phyloP scores from a whole-genome alignment of 2,888 invertebrate genomes.

The Panzeria rudis region DNA sequence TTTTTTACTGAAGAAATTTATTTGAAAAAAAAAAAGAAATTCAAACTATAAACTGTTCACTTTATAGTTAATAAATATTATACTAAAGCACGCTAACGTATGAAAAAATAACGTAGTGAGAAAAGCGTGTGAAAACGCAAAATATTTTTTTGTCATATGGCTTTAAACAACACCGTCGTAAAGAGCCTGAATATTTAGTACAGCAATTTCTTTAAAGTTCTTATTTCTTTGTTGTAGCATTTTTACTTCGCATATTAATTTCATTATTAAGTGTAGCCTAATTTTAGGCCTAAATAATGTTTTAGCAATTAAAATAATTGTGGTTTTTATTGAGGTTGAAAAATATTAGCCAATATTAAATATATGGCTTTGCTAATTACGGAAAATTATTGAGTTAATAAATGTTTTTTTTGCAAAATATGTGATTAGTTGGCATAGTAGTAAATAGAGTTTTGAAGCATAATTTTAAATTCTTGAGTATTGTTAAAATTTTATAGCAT shows the following conservation, averaged over 20 bases:
- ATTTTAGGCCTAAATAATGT: constrained; percentile 9
- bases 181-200: neutral
- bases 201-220: neutral
- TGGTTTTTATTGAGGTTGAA: neutral
- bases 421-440: neutral
- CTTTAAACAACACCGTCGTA: neutral
- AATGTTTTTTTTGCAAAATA: neutral
- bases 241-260: neutral
- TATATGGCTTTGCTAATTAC: constrained; percentile 3
- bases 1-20: neutral
- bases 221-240: neutral
- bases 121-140: neutral
- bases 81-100: constrained; percentile 15
- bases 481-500: no score
- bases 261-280: constrained; percentile 15
- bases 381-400: neutral
- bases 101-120: neutral
- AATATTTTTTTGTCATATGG: neutral
- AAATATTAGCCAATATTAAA: neutral
- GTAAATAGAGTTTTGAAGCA: neutral
- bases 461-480: no score
- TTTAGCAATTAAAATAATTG: neutral
- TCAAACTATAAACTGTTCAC: constrained; percentile 14
- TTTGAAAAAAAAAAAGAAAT: neutral
- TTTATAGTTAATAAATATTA: constrained; percentile 32